Evolutionary conservation across 2,888 invertebrate genomes (phyloP), one percentile per base, ranked within the genome.

Genomic region (Cantharis rufa): DNA sequence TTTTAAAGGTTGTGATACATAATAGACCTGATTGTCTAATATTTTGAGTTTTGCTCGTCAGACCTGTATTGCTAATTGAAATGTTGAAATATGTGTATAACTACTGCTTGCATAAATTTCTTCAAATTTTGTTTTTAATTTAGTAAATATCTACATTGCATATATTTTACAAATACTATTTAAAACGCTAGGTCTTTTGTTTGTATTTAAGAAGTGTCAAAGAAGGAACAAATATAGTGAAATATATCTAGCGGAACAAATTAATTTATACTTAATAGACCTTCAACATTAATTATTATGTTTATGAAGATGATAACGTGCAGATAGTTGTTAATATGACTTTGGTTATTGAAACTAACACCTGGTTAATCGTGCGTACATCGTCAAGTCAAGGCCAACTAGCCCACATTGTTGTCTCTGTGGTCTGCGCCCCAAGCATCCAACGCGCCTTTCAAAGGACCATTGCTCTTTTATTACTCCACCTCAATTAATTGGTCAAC

Each of bases 311-410:
- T 68, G 70, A 63, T 70, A 74, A 66, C 24, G 71, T 69, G 77
- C 74, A 71, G 71, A 74, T 74, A 68, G 27, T 27, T 68, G 48
- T 48, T 48, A 73, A 75, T 73, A 66, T 69, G 70, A 70, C 71
- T 74, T 66, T 63, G 74, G 48, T 70, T 73, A 72, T 78, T 28
- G 73, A 73, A 78, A 68, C 70, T 62, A 72, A 71, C 75, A 75
- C 71, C 71, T 75, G 75, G 75, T 75, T 75, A 75, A 75, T 75
- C 71, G 71, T 71, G 78, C 70, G 78, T 75, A 77, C 76, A 75
- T 69, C 32, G 73, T 68, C 71, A 72, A 80, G 80, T 82, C 82
- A 82, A 82, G 82, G 82, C 79, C 81, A 80, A 70, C 82, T 78
- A 78, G 80, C 80, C 79, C 78, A 80, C 81, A 81, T 82, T 81